A percentile compares a stretch with the other conserved stretches of the same genome.
phyloP scores from a whole-genome alignment of 2,888 invertebrate species.

The Cataglyphis albicans region DNA sequence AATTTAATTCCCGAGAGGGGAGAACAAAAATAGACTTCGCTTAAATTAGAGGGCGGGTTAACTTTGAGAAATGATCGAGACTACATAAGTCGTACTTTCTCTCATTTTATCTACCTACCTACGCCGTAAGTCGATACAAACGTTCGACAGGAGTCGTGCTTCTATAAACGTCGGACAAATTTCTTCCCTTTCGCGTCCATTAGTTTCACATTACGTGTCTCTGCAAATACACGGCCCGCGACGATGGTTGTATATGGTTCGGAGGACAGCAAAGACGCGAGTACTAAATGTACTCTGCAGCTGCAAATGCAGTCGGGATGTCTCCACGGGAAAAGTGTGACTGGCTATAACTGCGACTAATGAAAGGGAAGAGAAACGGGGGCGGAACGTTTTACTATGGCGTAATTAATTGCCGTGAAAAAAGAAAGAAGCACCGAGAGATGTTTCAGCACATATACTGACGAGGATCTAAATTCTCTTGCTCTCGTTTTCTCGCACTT shows the following conservation, averaged over 20 bases:
- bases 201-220: constrained; percentile 50
- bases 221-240: constrained; percentile 7
- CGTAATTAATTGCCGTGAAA: constrained; percentile 43
- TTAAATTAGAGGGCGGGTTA: constrained; percentile 37
- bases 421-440: constrained; percentile 16
- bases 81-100: constrained; percentile 32
- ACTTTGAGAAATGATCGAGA: constrained; percentile 25
- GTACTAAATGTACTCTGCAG: constrained; percentile 18
- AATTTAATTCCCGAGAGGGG: constrained; percentile 5
- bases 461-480: constrained; percentile 16
- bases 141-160: constrained; percentile 8
- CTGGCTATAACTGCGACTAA: neutral
- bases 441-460: constrained; percentile 5
- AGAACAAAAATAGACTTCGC: constrained; percentile 11
- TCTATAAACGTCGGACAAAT: constrained; percentile 38
- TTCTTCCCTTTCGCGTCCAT: constrained; percentile 42
- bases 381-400: constrained; percentile 35
- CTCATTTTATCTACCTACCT: neutral
- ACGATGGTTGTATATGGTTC: neutral
- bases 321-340: constrained; percentile 29
- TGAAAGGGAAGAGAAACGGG: constrained; percentile 22
- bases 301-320: constrained; percentile 1
- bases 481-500: constrained; percentile 21
- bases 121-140: constrained; percentile 8
- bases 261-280: neutral